Conservation (phyloP, 2,888 invertebrate genomes). For the Hydraecia micacea region DNA sequence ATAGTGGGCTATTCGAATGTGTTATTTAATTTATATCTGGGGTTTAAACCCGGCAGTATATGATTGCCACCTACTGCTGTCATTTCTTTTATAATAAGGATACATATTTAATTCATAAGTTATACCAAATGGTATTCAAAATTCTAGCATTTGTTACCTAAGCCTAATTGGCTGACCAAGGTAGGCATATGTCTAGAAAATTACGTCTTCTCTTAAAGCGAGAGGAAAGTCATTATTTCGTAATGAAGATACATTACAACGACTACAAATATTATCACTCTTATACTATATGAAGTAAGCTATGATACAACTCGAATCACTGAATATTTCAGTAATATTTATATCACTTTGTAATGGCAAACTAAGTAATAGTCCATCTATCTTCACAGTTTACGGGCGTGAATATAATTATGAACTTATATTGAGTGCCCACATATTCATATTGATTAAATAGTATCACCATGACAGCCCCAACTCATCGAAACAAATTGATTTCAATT, state of each 20-base stretch:
- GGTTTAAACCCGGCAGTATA: conserved; percentile 22
- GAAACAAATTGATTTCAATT: conserved; percentile 46
- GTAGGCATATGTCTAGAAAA: conserved; percentile 33
- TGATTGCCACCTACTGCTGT: background rate
- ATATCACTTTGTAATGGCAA: conserved; percentile 22
- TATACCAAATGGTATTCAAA: conserved; percentile 38
- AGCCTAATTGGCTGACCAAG: conserved; percentile 29
- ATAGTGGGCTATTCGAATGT: background rate
- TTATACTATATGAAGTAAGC: conserved; percentile 33
- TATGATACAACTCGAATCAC: conserved; percentile 33
- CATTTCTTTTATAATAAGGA: conserved; percentile 8
- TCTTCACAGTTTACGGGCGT: background rate
- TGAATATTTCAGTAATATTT: conserved; percentile 30
- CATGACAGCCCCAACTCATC: conserved; percentile 23
- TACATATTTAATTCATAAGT: conserved; percentile 29
- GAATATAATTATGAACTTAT: conserved; percentile 12
- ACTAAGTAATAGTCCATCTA: conserved; percentile 19
- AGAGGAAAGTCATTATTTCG: conserved; percentile 12
- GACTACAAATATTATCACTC: conserved; percentile 39
- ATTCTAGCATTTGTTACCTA: conserved; percentile 35
- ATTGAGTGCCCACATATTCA: conserved; percentile 15
- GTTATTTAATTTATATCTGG: conserved; percentile 1
- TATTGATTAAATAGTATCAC: conserved; percentile 37
- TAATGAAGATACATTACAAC: conserved; percentile 28
- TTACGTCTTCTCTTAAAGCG: conserved; percentile 24